Evolutionary conservation across 2,797 vertebrate genomes (phyloP).

Genomic region (Clamator glandarius): DNA sequence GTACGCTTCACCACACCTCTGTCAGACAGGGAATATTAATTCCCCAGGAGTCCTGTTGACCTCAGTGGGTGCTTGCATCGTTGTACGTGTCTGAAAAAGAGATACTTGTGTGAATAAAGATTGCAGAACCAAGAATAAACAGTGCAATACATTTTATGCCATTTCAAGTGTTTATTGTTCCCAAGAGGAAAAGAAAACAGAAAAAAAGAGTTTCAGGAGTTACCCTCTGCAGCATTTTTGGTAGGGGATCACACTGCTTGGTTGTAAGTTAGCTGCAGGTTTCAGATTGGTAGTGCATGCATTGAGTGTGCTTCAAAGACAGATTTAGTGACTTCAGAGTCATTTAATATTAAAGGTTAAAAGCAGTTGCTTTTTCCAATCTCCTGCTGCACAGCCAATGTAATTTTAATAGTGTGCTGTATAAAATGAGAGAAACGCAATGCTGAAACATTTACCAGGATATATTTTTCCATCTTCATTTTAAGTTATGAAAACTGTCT

Average conservation of each 20-base stretch:
- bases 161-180: neutral
- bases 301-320: conserved; percentile 24
- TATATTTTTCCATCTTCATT: conserved; percentile 69
- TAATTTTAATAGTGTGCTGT: conserved; percentile 61
- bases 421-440: conserved; percentile 54
- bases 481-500: conserved; percentile 74
- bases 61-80: neutral
- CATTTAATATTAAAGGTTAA: conserved; percentile 72
- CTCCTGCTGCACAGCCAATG: conserved; percentile 65
- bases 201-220: neutral
- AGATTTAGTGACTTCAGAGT: conserved; percentile 40
- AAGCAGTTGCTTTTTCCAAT: conserved; percentile 66
- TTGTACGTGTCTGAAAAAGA: neutral
- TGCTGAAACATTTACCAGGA: conserved; percentile 55
- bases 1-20: neutral
- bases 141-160: neutral
- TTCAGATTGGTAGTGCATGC: conserved; percentile 20
- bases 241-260: neutral
- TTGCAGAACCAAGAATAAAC: neutral
- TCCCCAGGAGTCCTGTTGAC: neutral
- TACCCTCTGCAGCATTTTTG: neutral
- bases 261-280: conserved; percentile 12
- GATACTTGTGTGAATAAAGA: neutral
- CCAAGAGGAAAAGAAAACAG: rapidly evolving
- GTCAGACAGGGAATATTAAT: conserved; percentile 9